Evolutionary conservation across 2,888 invertebrate species (phyloP), one percentile per base, ranked within the genome.

Genomic region (Tholera decimalis): DNA sequence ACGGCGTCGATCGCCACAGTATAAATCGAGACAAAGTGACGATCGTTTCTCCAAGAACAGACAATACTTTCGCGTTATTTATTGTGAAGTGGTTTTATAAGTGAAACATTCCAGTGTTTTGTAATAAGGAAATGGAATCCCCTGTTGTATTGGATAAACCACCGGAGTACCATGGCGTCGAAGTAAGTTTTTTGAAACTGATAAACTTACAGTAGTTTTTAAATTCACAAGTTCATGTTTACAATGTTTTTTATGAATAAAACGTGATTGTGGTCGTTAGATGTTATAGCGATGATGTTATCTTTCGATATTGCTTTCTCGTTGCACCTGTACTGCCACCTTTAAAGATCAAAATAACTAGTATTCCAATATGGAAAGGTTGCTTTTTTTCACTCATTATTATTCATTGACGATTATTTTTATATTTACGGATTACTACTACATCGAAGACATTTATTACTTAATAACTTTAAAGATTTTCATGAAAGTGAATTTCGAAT

Each of bases 71-170:
- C 80, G 86, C 83, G 88, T 67, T 61, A 79, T 64, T 80, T 72
- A 79, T 80, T 89, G 92, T 92, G 92, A 89, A 89, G 91, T 93
- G 90, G 80, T 84, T 47, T 47, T 85, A 80, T 82, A 77, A 87
- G 93, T 93, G 93, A 91, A 88, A 92, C 85, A 90, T 91, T 91
- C 88, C 88, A 89, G 92, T 93, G 91, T 85, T 86, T 89, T 86
- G 76, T 58, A 77, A 65, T 82, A 64, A 84, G 84, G 84, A 81
- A 80, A 96, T 96, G 96, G 96, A 96, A 91, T 96, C 96, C 72
- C 96, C 96, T 85, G 96, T 96, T 92, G 96, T 96, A 89, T 85
- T 96, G 92, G 96, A 96, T 91, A 96, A 95, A 86, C 96, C 96
- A 82, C 95, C 96, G 83, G 96, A 96, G 88, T 96, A 96, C 89